phyloP scores from a whole-genome alignment of 2,888 invertebrate species.

The Rhamnusium bicolor region DNA sequence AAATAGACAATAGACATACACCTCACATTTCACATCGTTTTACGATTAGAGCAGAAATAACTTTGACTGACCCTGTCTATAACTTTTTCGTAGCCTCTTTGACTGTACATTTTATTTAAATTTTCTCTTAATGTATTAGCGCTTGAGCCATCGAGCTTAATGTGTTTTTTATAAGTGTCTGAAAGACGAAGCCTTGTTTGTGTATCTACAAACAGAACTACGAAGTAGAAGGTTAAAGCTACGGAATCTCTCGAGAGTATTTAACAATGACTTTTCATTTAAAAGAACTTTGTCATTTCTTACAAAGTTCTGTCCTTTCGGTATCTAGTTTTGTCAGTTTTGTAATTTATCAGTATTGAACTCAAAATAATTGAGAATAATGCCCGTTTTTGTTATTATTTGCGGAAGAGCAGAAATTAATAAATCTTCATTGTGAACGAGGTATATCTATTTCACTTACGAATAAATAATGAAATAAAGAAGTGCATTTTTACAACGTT shows the following conservation, averaged over 20 bases:
- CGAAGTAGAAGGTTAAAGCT: not conserved
- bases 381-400: not conserved
- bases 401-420: no score
- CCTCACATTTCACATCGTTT: no score
- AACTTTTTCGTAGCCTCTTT: not conserved
- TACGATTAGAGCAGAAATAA: no score
- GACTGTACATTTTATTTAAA: not conserved
- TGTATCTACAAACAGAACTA: not conserved
- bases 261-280: constrained; percentile 1
- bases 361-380: constrained; percentile 8
- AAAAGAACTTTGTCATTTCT: not conserved
- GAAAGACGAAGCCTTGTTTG: not conserved
- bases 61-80: not conserved
- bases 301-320: constrained; percentile 5
- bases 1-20: no score
- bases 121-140: not conserved
- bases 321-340: constrained; percentile 5
- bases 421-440: no score
- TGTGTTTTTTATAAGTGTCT: not conserved
- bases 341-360: constrained; percentile 19
- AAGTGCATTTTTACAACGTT: no score
- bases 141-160: not conserved
- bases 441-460: no score
- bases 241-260: not conserved
- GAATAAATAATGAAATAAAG: no score